A percentile compares a stretch with the other conserved stretches of the same genome.
Conservation (phyloP, 2,797 vertebrate species). For the Esox masquinongy region DNA sequence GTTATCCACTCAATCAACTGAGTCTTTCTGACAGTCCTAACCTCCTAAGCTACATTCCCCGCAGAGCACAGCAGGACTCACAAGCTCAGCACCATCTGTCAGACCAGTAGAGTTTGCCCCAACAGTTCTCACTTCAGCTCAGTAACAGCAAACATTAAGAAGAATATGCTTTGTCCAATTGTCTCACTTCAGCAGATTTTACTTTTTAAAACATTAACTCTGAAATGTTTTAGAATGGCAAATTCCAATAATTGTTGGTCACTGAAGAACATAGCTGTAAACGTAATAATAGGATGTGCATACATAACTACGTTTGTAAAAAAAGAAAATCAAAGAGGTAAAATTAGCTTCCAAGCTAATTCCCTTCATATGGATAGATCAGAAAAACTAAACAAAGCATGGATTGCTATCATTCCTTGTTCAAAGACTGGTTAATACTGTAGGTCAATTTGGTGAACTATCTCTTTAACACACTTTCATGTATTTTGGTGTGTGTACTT, state of each 20-base stretch:
- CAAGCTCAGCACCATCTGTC: conserved; percentile 97
- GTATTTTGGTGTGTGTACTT: neutral
- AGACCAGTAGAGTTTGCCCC: neutral
- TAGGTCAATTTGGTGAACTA: too few species aligned
- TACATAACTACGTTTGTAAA: neutral
- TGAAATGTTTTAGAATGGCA: neutral
- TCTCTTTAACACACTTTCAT: neutral
- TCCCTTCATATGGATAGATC: too few species aligned
- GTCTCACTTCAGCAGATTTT: neutral
- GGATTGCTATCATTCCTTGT: too few species aligned
- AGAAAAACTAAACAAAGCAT: too few species aligned
- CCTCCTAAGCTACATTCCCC: conserved; percentile 94
- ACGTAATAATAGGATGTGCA: neutral
- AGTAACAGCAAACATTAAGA: conserved; percentile 7
- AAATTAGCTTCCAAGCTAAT: neutral
- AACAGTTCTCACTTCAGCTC: neutral
- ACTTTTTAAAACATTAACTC: neutral
- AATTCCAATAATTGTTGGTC: neutral
- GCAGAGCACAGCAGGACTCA: conserved; percentile 92
- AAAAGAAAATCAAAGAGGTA: neutral
- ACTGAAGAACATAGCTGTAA: neutral
- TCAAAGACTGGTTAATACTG: too few species aligned
- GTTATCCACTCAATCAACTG: conserved; percentile 94
- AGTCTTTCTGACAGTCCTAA: conserved; percentile 98
- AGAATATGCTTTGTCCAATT: neutral